phyloP scores from a whole-genome alignment of 1,140 invertebrate genomes.

The Penaeus japonicus region DNA sequence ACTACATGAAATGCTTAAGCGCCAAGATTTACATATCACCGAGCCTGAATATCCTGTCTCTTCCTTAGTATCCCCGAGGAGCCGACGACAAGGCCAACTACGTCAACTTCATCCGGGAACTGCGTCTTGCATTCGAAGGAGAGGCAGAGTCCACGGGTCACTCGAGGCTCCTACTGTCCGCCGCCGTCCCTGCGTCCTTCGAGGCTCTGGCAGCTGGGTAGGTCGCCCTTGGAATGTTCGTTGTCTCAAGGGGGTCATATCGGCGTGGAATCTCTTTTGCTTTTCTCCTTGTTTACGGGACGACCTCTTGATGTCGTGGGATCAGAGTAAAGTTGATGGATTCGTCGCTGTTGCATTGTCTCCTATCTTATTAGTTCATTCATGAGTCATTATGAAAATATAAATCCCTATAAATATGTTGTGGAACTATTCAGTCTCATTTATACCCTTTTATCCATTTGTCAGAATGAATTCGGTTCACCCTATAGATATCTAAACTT shows the following conservation, averaged over 20 bases:
- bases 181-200: slow-evolving; percentile 90
- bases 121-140: slow-evolving; percentile 88
- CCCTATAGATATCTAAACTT: not conserved
- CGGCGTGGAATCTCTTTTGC: not conserved
- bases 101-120: slow-evolving; percentile 81
- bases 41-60: not conserved
- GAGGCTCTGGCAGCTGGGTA: slow-evolving; percentile 89
- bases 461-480: no score
- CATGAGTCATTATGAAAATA: no score
- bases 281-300: no score
- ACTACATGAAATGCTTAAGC: not conserved
- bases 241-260: not conserved
- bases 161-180: slow-evolving; percentile 83
- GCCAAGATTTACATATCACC: no score
- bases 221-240: slow-evolving; percentile 23
- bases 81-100: slow-evolving; percentile 84
- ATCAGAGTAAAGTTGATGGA: no score
- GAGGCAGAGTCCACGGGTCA: slow-evolving; percentile 81
- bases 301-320: no score
- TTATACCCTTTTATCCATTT: not conserved
- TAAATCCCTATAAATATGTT: no score
- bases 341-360: no score
- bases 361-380: no score
- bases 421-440: no score
- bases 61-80: slow-evolving; percentile 68